phyloP scores from a whole-genome alignment of 2,113 vertebrate genomes.

The Mungos mungo region DNA sequence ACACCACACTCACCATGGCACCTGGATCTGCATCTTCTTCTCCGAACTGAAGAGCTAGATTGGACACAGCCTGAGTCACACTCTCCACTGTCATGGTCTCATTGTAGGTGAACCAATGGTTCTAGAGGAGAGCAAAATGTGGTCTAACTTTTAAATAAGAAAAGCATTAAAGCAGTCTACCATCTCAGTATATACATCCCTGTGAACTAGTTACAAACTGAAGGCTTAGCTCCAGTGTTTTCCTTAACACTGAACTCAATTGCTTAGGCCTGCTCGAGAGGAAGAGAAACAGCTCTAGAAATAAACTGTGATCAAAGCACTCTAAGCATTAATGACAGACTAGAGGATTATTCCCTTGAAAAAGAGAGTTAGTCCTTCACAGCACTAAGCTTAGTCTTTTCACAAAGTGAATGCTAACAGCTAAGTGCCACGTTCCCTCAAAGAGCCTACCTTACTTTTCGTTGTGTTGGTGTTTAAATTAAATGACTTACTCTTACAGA shows the following conservation, averaged over 20 bases:
- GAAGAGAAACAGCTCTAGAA: slow-evolving; percentile 31
- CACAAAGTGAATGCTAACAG: slow-evolving; percentile 8
- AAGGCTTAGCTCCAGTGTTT: not conserved
- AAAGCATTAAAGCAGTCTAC: not conserved
- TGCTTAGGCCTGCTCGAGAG: not conserved
- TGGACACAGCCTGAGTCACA: slow-evolving; percentile 98
- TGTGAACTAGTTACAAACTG: not conserved
- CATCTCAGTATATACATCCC: not conserved
- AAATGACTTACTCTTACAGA: slow-evolving; percentile 28
- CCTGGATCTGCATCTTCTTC: slow-evolving; percentile 98
- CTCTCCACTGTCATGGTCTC: slow-evolving; percentile 99
- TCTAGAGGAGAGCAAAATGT: slow-evolving; percentile 83
- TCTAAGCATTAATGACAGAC: not conserved
- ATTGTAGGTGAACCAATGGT: slow-evolving; percentile 99
- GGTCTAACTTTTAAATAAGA: not conserved
- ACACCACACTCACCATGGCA: slow-evolving; percentile 90
- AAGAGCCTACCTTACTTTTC: not conserved
- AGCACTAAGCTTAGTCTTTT: slow-evolving; percentile 26
- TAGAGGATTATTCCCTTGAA: not conserved
- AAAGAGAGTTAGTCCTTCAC: not conserved
- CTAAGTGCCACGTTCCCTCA: not conserved
- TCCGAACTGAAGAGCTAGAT: slow-evolving; percentile 97
- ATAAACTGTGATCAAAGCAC: slow-evolving; percentile 1
- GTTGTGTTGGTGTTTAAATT: not conserved
- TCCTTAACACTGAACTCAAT: not conserved